These are phyloP conservation scores for Brachyhypopomus gauderio DNA, from an alignment of 2,113 vertebrate species.

Conservation along the genomic window DNA sequence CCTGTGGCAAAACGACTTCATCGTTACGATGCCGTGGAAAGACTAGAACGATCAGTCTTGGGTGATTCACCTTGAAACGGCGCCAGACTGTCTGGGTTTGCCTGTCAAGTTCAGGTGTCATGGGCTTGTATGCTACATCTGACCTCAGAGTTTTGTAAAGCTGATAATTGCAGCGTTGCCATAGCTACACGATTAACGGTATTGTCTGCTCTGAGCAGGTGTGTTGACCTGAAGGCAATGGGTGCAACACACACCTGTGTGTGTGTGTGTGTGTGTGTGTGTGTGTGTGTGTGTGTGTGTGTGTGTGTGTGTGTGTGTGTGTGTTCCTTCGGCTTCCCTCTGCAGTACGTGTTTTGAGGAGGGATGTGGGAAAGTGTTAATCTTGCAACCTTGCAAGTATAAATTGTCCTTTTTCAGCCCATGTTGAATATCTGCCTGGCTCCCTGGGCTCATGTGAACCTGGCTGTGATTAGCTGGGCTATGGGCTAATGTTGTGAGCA, in stretches of 20 bases:
- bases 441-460: background rate
- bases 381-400: background rate
- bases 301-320: conserved; percentile 43
- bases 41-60: too few relatives aligned
- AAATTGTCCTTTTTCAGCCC: conserved; percentile 27
- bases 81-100: background rate
- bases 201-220: conserved; percentile 38
- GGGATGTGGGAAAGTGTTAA: conserved; percentile 3
- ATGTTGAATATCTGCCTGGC: conserved; percentile 20
- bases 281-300: conserved; percentile 43
- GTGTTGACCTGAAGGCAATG: conserved; percentile 60
- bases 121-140: background rate
- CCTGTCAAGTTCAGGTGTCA: background rate
- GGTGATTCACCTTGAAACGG: background rate
- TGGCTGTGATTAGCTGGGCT: background rate
- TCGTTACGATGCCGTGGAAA: too few relatives aligned
- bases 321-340: conserved; percentile 48
- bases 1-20: too few relatives aligned
- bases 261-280: conserved; percentile 30
- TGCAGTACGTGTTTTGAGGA: conserved; percentile 37
- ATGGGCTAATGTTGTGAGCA: background rate
- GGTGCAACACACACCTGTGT: conserved; percentile 66
- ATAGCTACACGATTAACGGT: conserved; percentile 66
- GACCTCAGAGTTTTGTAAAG: conserved; percentile 65
- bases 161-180: conserved; percentile 57